Evolutionary conservation across 2,113 vertebrate genomes (phyloP), one percentile per base, ranked within the genome.

Genomic region (Micronycteris hirsuta): DNA sequence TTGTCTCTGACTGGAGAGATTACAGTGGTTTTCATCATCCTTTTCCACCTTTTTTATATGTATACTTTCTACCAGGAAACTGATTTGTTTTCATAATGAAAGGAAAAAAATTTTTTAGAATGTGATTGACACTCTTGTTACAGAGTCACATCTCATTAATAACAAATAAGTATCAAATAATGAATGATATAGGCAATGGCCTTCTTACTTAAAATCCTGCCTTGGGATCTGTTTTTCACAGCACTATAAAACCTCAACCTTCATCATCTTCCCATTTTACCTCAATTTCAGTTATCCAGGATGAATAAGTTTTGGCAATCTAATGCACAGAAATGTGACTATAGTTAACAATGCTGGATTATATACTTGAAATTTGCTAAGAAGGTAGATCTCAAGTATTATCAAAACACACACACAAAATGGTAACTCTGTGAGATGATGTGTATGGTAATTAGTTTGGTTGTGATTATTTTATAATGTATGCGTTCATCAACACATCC

Each of bases 101-200:
- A 94, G 33, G 14, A 86, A 85, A 11, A 15, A 3, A 54, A 31
- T 82, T 94, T 70, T 91, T 91, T 93, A 94, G 33, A 87, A 82
- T 70, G 47, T 45, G 9, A 82, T 36, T 67, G 20, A 20, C 8
- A 86, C 61, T 91, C n/a, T 77, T 65, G 3, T 94, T 93, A 88
- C 26, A 81, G 41, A 56, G 20, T 45, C n/a, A 17, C n/a, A 68
- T 83, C 56, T 84, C 63, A 52, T 68, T 65, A 94, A 54, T 33
- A 78, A 68, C 61, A 85, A 89, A 63, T 86, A 68, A 65, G 63
- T 76, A 31, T 33, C 54, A 80, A 89, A 73, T 74, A 92, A 94
- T 45, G 6, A 80, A 73, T 80, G 28, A 71, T 56, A 24, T 22
- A 58, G 8, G 2, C 24, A 77, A 47, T 96, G 54, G 54, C 1